Percentiles rank a stretch among this genome's conserved stretches.
phyloP scores from a whole-genome alignment of 2,113 vertebrate species.

The Thymallus thymallus region DNA sequence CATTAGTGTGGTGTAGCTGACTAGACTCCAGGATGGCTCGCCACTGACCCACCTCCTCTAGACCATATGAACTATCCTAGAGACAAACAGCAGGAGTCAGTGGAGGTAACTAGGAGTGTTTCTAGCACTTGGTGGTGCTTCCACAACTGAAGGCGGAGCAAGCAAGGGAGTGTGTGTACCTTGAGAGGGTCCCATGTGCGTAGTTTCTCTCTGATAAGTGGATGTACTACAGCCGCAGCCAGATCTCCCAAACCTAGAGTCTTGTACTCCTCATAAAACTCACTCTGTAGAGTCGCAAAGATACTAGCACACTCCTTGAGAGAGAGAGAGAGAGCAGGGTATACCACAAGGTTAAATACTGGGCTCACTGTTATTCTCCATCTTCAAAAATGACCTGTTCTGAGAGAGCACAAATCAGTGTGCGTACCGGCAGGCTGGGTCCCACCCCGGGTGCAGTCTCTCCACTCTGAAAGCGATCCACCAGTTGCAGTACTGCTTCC shows the following conservation, averaged over 20 bases:
- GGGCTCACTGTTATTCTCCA: too few relatives aligned
- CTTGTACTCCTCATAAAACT: slow-evolving; percentile 93
- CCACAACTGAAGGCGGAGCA: not conserved
- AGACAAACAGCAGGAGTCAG: not conserved
- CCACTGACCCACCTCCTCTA: slow-evolving; percentile 90
- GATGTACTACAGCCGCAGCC: slow-evolving; percentile 89
- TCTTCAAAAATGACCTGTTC: too few relatives aligned
- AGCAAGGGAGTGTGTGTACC: slow-evolving; percentile 59
- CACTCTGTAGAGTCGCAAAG: slow-evolving; percentile 89
- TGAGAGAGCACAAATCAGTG: not conserved
- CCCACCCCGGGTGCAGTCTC: slow-evolving; percentile 63
- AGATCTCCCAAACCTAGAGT: slow-evolving; percentile 87
- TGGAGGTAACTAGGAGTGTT: not conserved
- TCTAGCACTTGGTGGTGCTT: not conserved
- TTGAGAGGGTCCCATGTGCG: slow-evolving; percentile 90
- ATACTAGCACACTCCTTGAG: slow-evolving; percentile 81
- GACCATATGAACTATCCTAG: slow-evolving; percentile 86
- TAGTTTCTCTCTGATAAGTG: slow-evolving; percentile 89
- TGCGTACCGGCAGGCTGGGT: slow-evolving; percentile 58
- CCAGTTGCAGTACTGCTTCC: slow-evolving; percentile 85
- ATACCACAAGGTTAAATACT: not conserved
- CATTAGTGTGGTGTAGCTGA: slow-evolving; percentile 81
- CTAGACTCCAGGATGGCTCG: slow-evolving; percentile 88
- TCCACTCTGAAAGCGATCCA: slow-evolving; percentile 85
- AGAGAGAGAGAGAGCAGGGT: not conserved